Evolutionary conservation across 2,797 vertebrate genomes (phyloP).

Genomic region (Rhinichthys osculus): DNA sequence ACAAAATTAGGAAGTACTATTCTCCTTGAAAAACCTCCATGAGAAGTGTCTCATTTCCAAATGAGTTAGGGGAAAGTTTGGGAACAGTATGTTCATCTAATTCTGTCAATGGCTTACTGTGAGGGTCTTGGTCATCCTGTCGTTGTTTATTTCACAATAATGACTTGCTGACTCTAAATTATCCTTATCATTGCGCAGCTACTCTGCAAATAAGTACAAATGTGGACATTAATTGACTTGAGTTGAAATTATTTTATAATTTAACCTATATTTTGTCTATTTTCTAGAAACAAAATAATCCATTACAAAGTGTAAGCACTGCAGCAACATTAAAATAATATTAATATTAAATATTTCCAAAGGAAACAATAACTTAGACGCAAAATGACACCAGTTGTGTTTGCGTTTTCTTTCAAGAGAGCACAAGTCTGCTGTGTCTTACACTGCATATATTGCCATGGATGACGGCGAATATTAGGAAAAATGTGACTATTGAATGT

Average conservation of each 20-base stretch:
- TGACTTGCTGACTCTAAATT: neutral
- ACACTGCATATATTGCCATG: too few species aligned
- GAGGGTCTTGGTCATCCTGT: neutral
- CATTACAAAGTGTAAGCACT: neutral
- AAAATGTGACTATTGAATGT: neutral
- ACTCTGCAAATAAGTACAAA: neutral
- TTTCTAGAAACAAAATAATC: neutral
- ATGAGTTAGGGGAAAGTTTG: slow-evolving; percentile 4
- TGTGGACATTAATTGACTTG: neutral
- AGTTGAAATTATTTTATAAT: neutral
- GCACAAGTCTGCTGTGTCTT: neutral
- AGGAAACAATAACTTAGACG: neutral
- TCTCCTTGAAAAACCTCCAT: slow-evolving; percentile 12
- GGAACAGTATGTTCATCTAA: neutral
- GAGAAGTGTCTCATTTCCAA: neutral
- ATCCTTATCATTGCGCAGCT: neutral
- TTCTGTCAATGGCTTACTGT: neutral
- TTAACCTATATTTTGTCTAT: neutral
- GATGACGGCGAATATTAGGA: neutral
- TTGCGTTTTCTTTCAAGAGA: neutral
- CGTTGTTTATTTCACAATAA: neutral
- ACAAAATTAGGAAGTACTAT: slow-evolving; percentile 22
- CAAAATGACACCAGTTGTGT: too few species aligned
- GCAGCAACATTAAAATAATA: neutral
- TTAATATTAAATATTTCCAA: neutral